Base-by-base conservation (phyloP, 2,797 vertebrate genomes). In the Lutjanus argentimaculatus region DNA sequence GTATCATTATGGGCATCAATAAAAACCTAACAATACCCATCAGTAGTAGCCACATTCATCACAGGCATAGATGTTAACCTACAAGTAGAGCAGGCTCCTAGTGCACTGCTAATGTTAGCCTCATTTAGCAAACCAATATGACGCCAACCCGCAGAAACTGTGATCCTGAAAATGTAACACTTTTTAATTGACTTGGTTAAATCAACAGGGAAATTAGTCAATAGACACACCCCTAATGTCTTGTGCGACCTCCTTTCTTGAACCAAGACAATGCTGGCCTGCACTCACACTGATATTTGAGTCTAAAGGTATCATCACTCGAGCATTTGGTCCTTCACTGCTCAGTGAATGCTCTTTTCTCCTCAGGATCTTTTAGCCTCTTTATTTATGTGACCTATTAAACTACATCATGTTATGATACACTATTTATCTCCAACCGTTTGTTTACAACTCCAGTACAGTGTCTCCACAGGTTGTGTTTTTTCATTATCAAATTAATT, bases 401-500 rank as follows among this genome's bases (percentile, higher is more conserved):
- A 63, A 53, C 15, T 40, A 3, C 15, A 48, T 42, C 17, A 51
- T 46, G 7, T 22, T 22, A 52, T 43, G 36, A n/a, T 64, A 22
- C 56, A 55, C 19, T n/a, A n/a, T 52, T 21, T 21, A 53, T 57
- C 21, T 17, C 15, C 3, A 7, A 45, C 2, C 53, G 56, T 59
- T 42, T 66, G 53, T 61, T 61, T 36, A 13, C 30, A 62, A 19
- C 13, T 57, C 30, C 55, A 56, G 30, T 55, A 12, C 42, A 73
- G 45, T 12, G n/a, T 40, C 19, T 72, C 12, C 43, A 16, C 10
- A 9, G 16, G 14, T 62, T 53, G 21, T 55, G 56, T 55, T 51
- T n/a, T 40, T 16, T 49, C 25, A 52, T 53, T 4, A 57, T 48
- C 21, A 67, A 63, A 67, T 80, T 12, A 19, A 73, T 73, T 43